These are phyloP conservation scores for Chrysomela aeneicollis DNA, from an alignment of 2,888 invertebrate species.

Conservation along the genomic window DNA sequence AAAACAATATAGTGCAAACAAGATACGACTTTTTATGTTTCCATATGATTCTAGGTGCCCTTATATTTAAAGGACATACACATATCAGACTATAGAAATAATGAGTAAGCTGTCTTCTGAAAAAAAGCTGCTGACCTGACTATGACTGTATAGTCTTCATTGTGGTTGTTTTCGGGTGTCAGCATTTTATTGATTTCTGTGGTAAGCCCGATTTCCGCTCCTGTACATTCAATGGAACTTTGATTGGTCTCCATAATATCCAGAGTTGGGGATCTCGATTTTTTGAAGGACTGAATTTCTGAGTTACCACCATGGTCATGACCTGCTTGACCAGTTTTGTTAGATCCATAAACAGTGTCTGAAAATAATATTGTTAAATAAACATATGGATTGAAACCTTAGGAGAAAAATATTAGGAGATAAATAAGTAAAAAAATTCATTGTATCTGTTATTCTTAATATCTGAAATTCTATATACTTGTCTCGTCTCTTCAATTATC, in stretches of 20 bases:
- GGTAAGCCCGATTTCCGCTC: slow-evolving; percentile 51
- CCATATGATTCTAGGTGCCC: too few relatives aligned
- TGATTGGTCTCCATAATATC: slow-evolving; percentile 55
- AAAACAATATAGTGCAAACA: too few relatives aligned
- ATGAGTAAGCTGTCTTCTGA: too few relatives aligned
- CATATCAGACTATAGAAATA: too few relatives aligned
- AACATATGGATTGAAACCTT: slow-evolving; percentile 1
- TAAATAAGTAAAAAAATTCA: too few relatives aligned
- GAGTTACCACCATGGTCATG: slow-evolving; percentile 51
- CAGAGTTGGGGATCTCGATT: slow-evolving; percentile 43
- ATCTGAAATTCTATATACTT: too few relatives aligned
- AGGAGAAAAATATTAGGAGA: too few relatives aligned
- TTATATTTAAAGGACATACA: too few relatives aligned
- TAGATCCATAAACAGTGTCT: slow-evolving; percentile 48
- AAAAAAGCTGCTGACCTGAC: slow-evolving; percentile 61
- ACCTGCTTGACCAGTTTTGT: slow-evolving; percentile 54
- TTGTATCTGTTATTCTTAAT: too few relatives aligned
- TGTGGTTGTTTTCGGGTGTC: slow-evolving; percentile 37
- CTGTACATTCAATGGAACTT: slow-evolving; percentile 50
- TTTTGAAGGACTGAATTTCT: slow-evolving; percentile 50
- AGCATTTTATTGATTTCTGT: slow-evolving; percentile 58
- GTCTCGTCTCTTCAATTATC: too few relatives aligned
- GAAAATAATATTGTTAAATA: slow-evolving; percentile 25
- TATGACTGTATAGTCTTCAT: slow-evolving; percentile 74
- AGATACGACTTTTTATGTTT: too few relatives aligned